Conservation (phyloP, 1,140 invertebrate species). For the Chymomyza costata region DNA sequence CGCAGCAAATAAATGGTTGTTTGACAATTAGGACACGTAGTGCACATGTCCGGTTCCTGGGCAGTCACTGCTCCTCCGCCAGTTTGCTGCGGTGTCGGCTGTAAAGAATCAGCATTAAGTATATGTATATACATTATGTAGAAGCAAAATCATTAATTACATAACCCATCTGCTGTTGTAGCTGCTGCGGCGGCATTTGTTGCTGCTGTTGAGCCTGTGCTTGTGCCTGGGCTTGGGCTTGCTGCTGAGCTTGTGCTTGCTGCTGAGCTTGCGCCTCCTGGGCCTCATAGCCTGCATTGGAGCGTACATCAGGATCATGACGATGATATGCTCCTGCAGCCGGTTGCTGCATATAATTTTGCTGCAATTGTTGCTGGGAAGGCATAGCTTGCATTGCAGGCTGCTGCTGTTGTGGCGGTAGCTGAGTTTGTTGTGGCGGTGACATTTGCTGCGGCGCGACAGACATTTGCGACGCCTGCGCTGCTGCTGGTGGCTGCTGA, state of each 20-base stretch:
- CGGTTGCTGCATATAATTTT: constrained; percentile 42
- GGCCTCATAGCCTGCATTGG: constrained; percentile 25
- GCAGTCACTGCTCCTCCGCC: constrained; percentile 9
- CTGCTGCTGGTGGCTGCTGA: constrained; percentile 25
- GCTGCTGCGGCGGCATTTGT: constrained; percentile 20
- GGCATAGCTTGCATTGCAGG: constrained; percentile 6
- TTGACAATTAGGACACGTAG: constrained; percentile 70
- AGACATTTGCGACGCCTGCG: not conserved
- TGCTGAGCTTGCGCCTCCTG: constrained; percentile 17
- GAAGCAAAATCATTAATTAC: constrained; percentile 41
- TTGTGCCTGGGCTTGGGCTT: constrained; percentile 8
- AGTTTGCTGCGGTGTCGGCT: not conserved
- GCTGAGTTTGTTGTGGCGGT: not conserved
- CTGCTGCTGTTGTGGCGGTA: constrained; percentile 15
- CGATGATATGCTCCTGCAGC: constrained; percentile 53
- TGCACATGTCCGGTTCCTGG: constrained; percentile 61
- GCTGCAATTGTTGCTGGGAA: constrained; percentile 15
- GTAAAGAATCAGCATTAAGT: not conserved
- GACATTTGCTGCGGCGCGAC: not conserved
- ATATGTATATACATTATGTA: too few species aligned
- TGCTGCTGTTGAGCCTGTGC: constrained; percentile 19
- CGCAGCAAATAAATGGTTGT: constrained; percentile 68
- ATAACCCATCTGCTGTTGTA: constrained; percentile 32
- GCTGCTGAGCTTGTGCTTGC: constrained; percentile 17
- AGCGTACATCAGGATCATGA: constrained; percentile 36